A percentile compares a stretch with the other conserved stretches of the same genome.
Conservation (phyloP, 2,888 invertebrate genomes). For the Cheilosia pagana region DNA sequence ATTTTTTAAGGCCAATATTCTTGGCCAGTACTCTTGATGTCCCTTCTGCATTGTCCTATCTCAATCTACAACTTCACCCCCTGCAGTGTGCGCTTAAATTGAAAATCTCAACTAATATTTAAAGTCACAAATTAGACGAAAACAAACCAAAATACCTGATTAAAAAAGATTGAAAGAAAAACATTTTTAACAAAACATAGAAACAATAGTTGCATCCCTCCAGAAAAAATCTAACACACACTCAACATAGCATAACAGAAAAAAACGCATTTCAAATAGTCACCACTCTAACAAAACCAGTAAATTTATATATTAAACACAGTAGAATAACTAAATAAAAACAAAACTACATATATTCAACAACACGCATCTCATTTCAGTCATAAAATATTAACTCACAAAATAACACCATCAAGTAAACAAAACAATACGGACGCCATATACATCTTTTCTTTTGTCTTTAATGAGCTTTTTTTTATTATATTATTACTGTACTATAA, state of each 20-base stretch:
- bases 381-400: constrained; percentile 70
- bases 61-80: not conserved
- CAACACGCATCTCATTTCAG: constrained; percentile 72
- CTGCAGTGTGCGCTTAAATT: constrained; percentile 5
- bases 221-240: constrained; percentile 10
- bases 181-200: constrained; percentile 10
- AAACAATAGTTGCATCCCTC: constrained; percentile 48
- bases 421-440: constrained; percentile 58
- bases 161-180: constrained; percentile 46
- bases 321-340: constrained; percentile 18
- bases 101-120: constrained; percentile 26
- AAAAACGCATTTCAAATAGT: constrained; percentile 54
- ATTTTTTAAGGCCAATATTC: no score
- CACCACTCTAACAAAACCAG: constrained; percentile 7
- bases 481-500: constrained; percentile 8
- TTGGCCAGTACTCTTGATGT: not conserved
- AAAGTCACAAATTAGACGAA: constrained; percentile 48
- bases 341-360: constrained; percentile 47
- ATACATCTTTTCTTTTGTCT: constrained; percentile 32
- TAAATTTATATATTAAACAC: constrained; percentile 13
- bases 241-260: not conserved
- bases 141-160: constrained; percentile 63
- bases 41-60: not conserved
- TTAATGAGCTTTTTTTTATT: constrained; percentile 43
- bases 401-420: constrained; percentile 58